These are phyloP conservation scores for Syndactyla subalaris DNA, from an alignment of 2,797 vertebrate species.

Conservation along the genomic window DNA sequence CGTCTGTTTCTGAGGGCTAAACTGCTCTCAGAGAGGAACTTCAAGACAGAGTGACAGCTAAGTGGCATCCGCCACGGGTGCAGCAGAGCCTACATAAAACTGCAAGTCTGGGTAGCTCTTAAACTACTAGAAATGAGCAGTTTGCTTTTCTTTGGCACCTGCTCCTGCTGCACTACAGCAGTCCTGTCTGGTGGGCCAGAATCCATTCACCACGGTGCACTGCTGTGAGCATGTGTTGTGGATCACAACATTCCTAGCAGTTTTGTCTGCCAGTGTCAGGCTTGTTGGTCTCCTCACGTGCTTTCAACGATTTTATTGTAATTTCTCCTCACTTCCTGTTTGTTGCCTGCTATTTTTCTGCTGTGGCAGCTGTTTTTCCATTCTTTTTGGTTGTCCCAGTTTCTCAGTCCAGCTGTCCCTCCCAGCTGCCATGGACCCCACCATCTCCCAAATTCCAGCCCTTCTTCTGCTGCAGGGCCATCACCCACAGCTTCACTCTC, in stretches of 20 bases:
- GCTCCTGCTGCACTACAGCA: not conserved
- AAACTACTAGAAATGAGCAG: not conserved
- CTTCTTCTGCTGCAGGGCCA: not conserved
- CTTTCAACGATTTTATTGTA: not conserved
- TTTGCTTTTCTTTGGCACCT: not conserved
- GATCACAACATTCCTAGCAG: not conserved
- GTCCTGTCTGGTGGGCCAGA: not conserved
- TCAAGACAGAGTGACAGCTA: not conserved
- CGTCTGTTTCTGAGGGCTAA: not conserved
- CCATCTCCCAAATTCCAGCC: not conserved
- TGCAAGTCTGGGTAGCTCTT: not conserved
- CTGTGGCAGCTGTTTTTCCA: not conserved
- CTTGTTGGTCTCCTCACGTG: not conserved
- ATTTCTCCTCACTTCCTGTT: not conserved
- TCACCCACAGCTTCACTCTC: slow-evolving; percentile 8
- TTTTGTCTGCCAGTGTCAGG: not conserved
- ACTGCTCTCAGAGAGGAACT: not conserved
- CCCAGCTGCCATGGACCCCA: not conserved
- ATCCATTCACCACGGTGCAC: not conserved
- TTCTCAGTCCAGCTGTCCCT: not conserved
- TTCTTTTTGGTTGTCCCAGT: not conserved
- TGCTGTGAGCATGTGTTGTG: not conserved
- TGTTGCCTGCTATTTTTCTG: not conserved
- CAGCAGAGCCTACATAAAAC: not conserved
- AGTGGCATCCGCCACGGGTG: not conserved